Conservation (phyloP, 1,140 invertebrate species). For the Drosophila persimilis region DNA sequence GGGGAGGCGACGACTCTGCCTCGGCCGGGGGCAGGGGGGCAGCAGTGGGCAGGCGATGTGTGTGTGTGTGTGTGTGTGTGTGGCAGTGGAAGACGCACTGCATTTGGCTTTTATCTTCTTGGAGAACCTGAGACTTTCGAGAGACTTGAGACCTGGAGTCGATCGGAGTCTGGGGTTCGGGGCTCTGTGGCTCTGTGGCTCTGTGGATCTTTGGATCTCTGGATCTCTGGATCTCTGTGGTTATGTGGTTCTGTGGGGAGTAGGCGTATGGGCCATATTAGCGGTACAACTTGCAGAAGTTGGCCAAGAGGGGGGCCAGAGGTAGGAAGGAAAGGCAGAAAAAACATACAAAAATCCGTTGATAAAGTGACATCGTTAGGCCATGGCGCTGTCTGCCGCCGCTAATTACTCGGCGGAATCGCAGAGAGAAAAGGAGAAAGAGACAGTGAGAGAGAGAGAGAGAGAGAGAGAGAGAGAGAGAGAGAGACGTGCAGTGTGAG, state of each 20-base stretch:
- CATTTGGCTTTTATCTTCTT: constrained; percentile 67
- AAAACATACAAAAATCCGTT: constrained; percentile 67
- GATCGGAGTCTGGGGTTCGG: constrained; percentile 13
- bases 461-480: constrained; percentile 4
- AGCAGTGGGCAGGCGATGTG: neutral
- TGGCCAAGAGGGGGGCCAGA: constrained; percentile 3
- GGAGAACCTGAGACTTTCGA: constrained; percentile 22
- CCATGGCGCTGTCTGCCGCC: constrained; percentile 71
- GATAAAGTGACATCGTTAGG: constrained; percentile 79
- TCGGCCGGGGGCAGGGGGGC: neutral
- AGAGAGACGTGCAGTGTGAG: neutral
- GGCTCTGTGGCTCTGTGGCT: constrained; percentile 19
- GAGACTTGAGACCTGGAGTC: constrained; percentile 4
- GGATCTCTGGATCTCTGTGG: too few species aligned
- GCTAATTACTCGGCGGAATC: constrained; percentile 65
- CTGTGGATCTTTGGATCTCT: constrained; percentile 1
- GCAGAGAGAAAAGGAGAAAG: constrained; percentile 10
- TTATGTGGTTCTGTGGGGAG: constrained; percentile 28
- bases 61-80: too few species aligned
- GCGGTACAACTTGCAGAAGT: constrained; percentile 77
- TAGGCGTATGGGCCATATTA: constrained; percentile 76
- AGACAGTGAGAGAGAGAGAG: constrained; percentile 3
- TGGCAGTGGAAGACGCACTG: constrained; percentile 57
- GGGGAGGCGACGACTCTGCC: constrained; percentile 13
- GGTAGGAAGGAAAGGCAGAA: constrained; percentile 22